A percentile compares a stretch with the other conserved stretches of the same genome.
Conservation (phyloP, 1,140 invertebrate genomes). For the Hydropsyche tenuis region DNA sequence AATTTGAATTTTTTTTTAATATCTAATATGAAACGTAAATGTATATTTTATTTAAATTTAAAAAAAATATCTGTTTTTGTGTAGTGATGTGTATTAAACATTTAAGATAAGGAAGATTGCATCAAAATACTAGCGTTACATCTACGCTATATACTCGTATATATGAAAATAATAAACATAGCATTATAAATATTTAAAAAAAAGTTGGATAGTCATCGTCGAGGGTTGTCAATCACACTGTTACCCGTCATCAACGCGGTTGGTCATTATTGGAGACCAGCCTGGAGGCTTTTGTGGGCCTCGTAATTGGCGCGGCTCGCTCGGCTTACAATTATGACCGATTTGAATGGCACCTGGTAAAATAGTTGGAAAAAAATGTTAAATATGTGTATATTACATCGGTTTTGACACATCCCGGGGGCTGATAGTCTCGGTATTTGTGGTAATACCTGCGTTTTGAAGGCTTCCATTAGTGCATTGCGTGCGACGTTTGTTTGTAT, state of each 20-base stretch:
- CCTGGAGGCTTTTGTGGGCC: slow-evolving; percentile 35
- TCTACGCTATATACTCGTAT: too few species aligned
- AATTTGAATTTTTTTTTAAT: too few species aligned
- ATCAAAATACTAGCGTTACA: too few species aligned
- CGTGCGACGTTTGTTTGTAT: neutral
- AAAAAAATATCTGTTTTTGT: too few species aligned
- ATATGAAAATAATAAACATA: too few species aligned
- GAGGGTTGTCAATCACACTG: slow-evolving; percentile 26
- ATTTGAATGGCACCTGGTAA: slow-evolving; percentile 36
- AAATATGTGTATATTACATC: neutral
- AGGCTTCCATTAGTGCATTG: slow-evolving; percentile 1
- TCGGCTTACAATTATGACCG: slow-evolving; percentile 33
- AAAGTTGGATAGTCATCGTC: neutral
- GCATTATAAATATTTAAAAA: too few species aligned
- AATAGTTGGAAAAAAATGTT: slow-evolving; percentile 28
- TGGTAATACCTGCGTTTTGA: slow-evolving; percentile 46
- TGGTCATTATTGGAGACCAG: slow-evolving; percentile 38
- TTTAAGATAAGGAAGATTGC: too few species aligned
- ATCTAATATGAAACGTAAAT: too few species aligned
- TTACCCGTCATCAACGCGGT: slow-evolving; percentile 19
- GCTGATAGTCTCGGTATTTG: slow-evolving; percentile 42
- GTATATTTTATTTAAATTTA: too few species aligned
- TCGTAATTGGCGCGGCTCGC: slow-evolving; percentile 12
- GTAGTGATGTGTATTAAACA: too few species aligned
- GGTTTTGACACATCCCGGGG: too few species aligned